These are phyloP conservation scores for Pachycephus smyrnensis DNA, from an alignment of 2,888 invertebrate species.

Conservation along the genomic window DNA sequence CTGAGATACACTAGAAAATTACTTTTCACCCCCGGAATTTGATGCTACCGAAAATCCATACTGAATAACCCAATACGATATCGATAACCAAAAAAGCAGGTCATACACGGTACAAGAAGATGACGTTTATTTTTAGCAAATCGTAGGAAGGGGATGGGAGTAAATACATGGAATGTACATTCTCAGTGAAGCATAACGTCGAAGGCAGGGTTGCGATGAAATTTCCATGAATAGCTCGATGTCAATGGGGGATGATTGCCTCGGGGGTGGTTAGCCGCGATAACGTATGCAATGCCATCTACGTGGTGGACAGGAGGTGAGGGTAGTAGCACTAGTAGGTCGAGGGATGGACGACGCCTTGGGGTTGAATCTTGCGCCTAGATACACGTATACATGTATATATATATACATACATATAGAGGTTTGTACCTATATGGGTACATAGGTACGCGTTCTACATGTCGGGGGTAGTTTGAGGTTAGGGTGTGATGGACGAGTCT, in stretches of 20 bases:
- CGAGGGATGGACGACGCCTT: not conserved
- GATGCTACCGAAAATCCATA: not conserved
- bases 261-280: not conserved
- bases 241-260: not conserved
- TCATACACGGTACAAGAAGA: not conserved
- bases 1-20: not conserved
- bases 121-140: not conserved
- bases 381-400: not conserved
- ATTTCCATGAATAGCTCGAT: conserved; percentile 2
- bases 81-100: not conserved
- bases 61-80: not conserved
- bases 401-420: not conserved
- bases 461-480: conserved; percentile 35
- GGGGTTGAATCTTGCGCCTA: conserved; percentile 1
- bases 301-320: not conserved
- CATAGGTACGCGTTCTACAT: not conserved
- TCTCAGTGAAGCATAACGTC: not conserved
- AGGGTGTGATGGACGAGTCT: conserved; percentile 51
- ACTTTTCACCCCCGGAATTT: not conserved
- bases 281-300: conserved; percentile 8
- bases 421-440: not conserved
- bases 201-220: not conserved
- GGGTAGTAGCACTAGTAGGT: not conserved
- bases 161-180: not conserved
- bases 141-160: not conserved